Base-by-base conservation (phyloP, 2,797 vertebrate species). In the Protosalanx chinensis region DNA sequence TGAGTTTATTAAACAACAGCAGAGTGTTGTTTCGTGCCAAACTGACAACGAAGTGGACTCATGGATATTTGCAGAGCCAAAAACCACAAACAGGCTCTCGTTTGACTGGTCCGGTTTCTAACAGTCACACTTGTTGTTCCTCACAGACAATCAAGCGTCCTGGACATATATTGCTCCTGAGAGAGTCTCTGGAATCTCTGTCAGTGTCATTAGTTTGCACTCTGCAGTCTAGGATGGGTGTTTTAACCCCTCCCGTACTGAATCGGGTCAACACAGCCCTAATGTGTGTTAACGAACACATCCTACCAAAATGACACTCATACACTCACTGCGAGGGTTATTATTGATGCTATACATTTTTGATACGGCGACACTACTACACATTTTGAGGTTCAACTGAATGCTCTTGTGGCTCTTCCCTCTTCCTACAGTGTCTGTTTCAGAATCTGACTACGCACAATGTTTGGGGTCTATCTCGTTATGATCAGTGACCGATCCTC, bases 241-340 rank as follows among this genome's bases (percentile, higher is more conserved):
- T 78, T 63, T 20, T n/a, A 33, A 35, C 86, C 84, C 81, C 84
- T 79, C 76, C 27, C 78, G 80, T 81, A 81, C 64, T 69, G 77
- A 86, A 79, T 81, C 83, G 59, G 65, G 76, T 82, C 77, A 80
- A 53, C 53, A 46, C 75, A 67, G 82, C 82, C 87, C 3, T 84
- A 86, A 57, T 73, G 64, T 81, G 78, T 73, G 79, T 70, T 57
- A 79, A 81, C 78, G 79, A 76, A 64, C 82, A 60, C 79, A 82
- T 82, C 41, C 41, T 13, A 46, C 41, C 23, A 27, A 27, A 27
- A 27, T 27, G 23, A 27, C 23, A 27, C 23, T 27, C 23, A 27
- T 27, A 27, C 23, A 27, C 23, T 27, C 23, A 27, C 23, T 27
- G 23, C 1, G 23, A 27, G 23, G 23, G 23, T 27, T 27, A 27